Conservation (phyloP, 2,113 vertebrate species). For the Saguinus midas region DNA sequence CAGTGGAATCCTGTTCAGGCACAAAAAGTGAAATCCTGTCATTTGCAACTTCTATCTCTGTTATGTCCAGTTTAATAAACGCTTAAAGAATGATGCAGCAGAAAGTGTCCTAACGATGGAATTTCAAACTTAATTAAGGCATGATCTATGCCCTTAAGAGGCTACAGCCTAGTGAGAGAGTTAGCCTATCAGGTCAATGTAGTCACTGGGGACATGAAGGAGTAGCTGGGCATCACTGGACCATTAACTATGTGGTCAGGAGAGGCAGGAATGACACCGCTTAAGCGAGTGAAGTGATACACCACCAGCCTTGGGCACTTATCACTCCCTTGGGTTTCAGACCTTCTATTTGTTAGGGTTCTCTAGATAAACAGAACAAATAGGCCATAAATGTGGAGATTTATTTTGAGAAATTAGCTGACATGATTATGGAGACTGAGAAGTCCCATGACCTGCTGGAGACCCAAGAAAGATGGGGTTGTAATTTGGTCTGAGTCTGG, state of each 20-base stretch:
- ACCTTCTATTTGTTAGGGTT: background rate
- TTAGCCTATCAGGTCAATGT: background rate
- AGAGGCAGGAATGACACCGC: background rate
- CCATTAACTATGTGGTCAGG: background rate
- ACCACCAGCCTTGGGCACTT: background rate
- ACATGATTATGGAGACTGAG: background rate
- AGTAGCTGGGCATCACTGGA: background rate
- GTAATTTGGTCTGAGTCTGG: background rate
- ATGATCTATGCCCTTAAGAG: background rate
- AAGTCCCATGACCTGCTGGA: background rate
- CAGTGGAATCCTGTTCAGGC: background rate
- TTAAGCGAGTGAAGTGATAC: background rate
- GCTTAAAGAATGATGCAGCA: background rate
- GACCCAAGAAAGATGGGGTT: background rate
- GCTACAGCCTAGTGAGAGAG: background rate
- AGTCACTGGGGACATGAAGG: background rate
- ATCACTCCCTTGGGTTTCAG: background rate
- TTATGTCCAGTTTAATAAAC: background rate
- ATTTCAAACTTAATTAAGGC: background rate
- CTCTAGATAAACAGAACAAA: background rate
- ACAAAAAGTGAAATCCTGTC: background rate
- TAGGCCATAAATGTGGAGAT: no score
- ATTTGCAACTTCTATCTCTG: background rate
- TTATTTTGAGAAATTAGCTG: background rate
- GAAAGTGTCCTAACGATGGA: background rate